Evolutionary conservation across 1,140 invertebrate species (phyloP), one percentile per base, ranked within the genome.

Genomic region (Anthonomus grandis): DNA sequence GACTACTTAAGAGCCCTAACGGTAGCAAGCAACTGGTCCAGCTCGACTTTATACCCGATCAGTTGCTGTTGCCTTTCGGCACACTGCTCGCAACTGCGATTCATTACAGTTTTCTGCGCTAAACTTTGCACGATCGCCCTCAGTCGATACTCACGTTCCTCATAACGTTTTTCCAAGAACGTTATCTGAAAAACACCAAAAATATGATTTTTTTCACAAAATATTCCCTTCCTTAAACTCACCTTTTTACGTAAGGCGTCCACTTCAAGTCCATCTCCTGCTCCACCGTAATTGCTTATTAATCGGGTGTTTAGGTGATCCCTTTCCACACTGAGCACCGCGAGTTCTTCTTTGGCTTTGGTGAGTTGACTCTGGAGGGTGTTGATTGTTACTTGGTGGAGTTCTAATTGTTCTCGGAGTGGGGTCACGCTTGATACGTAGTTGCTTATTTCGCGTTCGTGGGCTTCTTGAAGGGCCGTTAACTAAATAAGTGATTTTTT

Each of bases 391-490:
- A 79, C 72, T 61, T 82, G 80, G 41, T 75, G 66, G 10, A 70
- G 27, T 42, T 81, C 79, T 12, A 82, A 74, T 61, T 81, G 78
- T 57, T 81, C 78, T 63, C 79, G 75, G 8, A 81, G 58, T 0
- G 79, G 78, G 36, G 76, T 75, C 2, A 81, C 63, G 61, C 79
- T 81, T 63, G 77, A 67, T 57, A 81, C 76, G 70, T 81, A 80
- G 38, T 77, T 76, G 70, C 80, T 81, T 37, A 90, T 73, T 67
- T 91, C 88, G 22, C 83, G 80, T 63, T 90, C 87, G 53, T 91
- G 87, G 4, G 87, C 85, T 53, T 86, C 78, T 72, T 91, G 87
- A 3, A 89, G 73, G 4, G 85, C 79, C 70, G 87, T 88, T 5
- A 90, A 70, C 85, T 87, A 65, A 47, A 68, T n/a, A n/a, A n/a